Percentiles rank a stretch among this genome's conserved stretches.
Conservation (phyloP, 2,888 invertebrate species). For the Cosmia trapezina region DNA sequence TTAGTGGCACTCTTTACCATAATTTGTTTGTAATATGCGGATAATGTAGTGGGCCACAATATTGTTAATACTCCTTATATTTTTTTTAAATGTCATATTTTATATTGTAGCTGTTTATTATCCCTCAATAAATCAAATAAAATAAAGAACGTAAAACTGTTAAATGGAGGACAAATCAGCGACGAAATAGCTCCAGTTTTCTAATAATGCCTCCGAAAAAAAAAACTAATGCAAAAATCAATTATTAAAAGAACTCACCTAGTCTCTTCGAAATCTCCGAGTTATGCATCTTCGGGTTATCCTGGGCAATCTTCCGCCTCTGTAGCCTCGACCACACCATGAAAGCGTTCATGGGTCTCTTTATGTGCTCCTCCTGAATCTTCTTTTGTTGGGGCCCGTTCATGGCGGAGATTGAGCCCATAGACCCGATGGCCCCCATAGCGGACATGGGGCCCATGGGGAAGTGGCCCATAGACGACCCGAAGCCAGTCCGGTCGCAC, state of each 20-base stretch:
- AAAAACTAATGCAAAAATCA: background rate
- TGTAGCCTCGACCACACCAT: conserved; percentile 99
- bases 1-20: no score
- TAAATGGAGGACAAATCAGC: no score
- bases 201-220: no score
- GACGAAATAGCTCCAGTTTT: no score
- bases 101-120: no score
- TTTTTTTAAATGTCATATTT: no score
- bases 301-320: conserved; percentile 98
- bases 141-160: no score
- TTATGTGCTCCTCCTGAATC: conserved; percentile 96
- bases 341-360: conserved; percentile 99
- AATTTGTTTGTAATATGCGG: no score
- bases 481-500: conserved; percentile 92
- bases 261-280: conserved; percentile 98
- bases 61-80: no score
- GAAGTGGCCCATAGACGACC: conserved; percentile 91
- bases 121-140: no score
- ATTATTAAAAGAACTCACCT: conserved; percentile 90
- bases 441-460: conserved; percentile 89
- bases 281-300: conserved; percentile 99
- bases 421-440: conserved; percentile 90
- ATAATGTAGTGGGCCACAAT: no score
- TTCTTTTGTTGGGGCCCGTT: conserved; percentile 90
- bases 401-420: conserved; percentile 90